phyloP scores from a whole-genome alignment of 2,113 vertebrate species.

The Neofelis nebulosa region DNA sequence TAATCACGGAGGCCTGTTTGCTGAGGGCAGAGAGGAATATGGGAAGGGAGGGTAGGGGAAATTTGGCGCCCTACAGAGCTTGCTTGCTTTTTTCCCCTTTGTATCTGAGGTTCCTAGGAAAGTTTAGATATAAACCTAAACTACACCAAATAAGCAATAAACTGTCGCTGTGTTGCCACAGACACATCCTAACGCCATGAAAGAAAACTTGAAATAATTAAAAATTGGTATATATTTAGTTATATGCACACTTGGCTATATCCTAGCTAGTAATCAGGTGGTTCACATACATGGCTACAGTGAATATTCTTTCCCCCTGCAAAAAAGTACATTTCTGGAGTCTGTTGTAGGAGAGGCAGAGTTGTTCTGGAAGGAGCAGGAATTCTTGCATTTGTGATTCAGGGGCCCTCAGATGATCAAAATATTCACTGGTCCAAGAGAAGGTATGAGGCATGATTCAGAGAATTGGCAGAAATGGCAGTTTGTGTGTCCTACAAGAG shows the following conservation, averaged over 20 bases:
- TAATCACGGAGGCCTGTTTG: not conserved
- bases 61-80: not conserved
- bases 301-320: not conserved
- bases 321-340: not conserved
- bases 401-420: not conserved
- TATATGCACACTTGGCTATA: not conserved
- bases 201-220: constrained; percentile 4
- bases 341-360: not conserved
- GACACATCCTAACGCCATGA: not conserved
- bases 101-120: not conserved
- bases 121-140: not conserved
- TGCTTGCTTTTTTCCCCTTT: not conserved
- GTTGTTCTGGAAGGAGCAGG: not conserved
- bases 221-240: not conserved
- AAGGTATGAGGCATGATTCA: not conserved
- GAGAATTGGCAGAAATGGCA: not conserved
- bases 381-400: not conserved
- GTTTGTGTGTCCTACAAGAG: not conserved
- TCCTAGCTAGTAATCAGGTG: not conserved
- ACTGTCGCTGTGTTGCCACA: not conserved
- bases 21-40: not conserved
- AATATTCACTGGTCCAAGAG: not conserved
- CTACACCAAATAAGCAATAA: not conserved
- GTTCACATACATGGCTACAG: not conserved
- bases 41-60: not conserved